Evolutionary conservation across 2,888 invertebrate species (phyloP).

Genomic region (Mylabris sibirica): DNA sequence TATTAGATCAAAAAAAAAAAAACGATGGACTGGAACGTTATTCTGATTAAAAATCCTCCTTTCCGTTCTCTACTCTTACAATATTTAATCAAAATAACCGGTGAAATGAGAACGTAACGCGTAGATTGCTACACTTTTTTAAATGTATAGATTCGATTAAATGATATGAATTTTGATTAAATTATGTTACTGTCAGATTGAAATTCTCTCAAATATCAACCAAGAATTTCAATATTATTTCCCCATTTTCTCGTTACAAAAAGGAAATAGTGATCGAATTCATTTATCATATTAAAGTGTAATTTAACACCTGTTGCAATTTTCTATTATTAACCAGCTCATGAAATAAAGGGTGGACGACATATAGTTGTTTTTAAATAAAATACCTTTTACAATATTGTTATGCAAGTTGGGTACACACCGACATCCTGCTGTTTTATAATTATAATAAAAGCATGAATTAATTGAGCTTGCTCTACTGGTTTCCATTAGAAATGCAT

Average conservation of each 20-base stretch:
- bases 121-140: too few relatives aligned
- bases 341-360: conserved; percentile 31
- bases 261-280: background rate
- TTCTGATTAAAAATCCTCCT: too few relatives aligned
- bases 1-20: too few relatives aligned
- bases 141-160: too few relatives aligned
- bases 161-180: background rate
- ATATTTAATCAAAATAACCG: too few relatives aligned
- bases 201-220: background rate
- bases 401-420: conserved; percentile 23
- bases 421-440: conserved; percentile 26
- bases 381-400: conserved; percentile 23
- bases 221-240: background rate
- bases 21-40: too few relatives aligned
- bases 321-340: background rate
- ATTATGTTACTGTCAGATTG: background rate
- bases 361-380: conserved; percentile 35
- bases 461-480: background rate
- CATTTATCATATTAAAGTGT: background rate
- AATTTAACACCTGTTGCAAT: too few relatives aligned
- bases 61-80: too few relatives aligned
- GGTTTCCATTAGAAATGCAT: background rate
- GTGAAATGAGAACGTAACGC: too few relatives aligned
- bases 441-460: background rate
- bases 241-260: too few relatives aligned